Base-by-base conservation (phyloP, 2,797 vertebrate species). In the Decapterus maruadsi region DNA sequence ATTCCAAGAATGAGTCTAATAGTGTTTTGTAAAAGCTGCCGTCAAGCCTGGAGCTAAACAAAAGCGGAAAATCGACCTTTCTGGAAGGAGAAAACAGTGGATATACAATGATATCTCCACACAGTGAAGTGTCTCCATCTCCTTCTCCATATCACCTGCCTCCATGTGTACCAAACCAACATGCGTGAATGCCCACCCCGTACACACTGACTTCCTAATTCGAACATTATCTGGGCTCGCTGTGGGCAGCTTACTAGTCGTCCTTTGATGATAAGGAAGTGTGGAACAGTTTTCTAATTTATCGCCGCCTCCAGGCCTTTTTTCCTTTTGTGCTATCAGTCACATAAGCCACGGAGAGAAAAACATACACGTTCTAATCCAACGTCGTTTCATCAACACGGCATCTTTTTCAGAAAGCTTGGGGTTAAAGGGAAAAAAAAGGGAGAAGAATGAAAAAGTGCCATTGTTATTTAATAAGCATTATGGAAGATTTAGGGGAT, bases 241-340 rank as follows among this genome's bases (percentile, higher is more conserved):
- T 72, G 58, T 61, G 80, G 86, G 86, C 78, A 76, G 75, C 83
- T 84, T 55, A 73, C 84, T 72, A 58, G 60, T 81, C 60, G 59
- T 71, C 68, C 82, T 87, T 85, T 88, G 89, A 87, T 82, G 88
- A 95, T 93, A 93, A 93, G 87, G 85, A 87, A 78, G 84, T 68
- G 78, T 65, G 85, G 79, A 90, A 83, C 81, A 58, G 66, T 90
- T 89, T 89, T 26, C 78, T 91, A 84, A 90, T 92, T 90, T 81
- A 93, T 92, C 87, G 20, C 26, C 31, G 72, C 89, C 83, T 89
- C 54, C 80, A 82, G 86, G 75, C 73, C 13, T 60, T 51, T 70
- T 77, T 68, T 55, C 29, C 77, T 83, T 89, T 92, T 92, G 83
- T 87, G 83, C 68, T 70, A 80, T 88, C 80, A 83, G 84, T 78